Base-by-base conservation (phyloP, 2,888 invertebrate genomes). In the Hydropsyche betteni region DNA sequence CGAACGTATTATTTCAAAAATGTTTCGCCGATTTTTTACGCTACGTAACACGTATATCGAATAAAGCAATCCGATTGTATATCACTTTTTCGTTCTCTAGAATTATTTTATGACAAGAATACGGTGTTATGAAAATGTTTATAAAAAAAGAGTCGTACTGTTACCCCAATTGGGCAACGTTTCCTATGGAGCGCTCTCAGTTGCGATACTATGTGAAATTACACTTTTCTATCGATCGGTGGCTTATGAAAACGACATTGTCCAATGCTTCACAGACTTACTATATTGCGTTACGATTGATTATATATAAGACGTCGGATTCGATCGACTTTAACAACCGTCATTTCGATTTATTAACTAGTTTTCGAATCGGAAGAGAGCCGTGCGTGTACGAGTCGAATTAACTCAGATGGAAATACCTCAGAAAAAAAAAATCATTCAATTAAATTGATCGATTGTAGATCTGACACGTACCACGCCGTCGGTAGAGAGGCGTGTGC, bases 241-340 rank as follows among this genome's bases (percentile, higher is more conserved):
- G 36, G 34, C 64, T 64, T 24, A 64, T 64, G 64, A 64, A 64
- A 64, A 64, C 64, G 64, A 64, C 34, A 64, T 64, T 64, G 64
- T 64, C 36, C 33, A 64, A 64, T 64, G 64, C 64, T 12, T 64
- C 36, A 36, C 10, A 51, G 8, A 51, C n/a, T 2, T 12, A n/a
- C n/a, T n/a, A 12, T 55, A 55, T 55, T 16, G 55, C 14, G 6
- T 14, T 55, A 55, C 55, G 55, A 55, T 55, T 55, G 55, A 14
- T 16, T 55, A 55, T 6, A 14, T 16, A 55, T 55, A 0, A 14
- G 12, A 7, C 6, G n/a, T 55, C 55, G 44, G 44, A 44, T 44
- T 24, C 24, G 24, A 24, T 24, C 24, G 24, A 24, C 7, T 44
- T 44, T 44, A 44, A 44, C 44, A 55, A 55, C 14, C 6, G 12